These are phyloP conservation scores for Drosophila ogumai DNA, from an alignment of 1,140 invertebrate genomes.

Conservation along the genomic window DNA sequence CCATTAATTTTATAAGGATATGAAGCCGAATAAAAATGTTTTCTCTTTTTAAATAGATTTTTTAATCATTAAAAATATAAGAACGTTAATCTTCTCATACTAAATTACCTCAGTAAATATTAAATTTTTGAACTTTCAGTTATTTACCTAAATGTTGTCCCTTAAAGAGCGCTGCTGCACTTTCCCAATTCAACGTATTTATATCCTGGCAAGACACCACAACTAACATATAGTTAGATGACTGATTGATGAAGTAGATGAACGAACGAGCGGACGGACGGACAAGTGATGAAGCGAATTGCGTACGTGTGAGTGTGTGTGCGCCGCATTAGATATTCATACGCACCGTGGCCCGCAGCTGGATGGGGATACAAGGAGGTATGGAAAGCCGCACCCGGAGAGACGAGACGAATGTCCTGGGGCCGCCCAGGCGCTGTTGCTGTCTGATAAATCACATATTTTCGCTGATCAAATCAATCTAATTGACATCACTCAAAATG, in stretches of 20 bases:
- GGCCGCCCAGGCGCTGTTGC: conserved; percentile 71
- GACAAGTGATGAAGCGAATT: conserved; percentile 61
- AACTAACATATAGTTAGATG: conserved; percentile 63
- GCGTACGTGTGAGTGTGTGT: conserved; percentile 42
- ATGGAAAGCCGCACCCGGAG: conserved; percentile 6
- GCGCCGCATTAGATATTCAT: conserved; percentile 77
- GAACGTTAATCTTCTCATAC: rapidly evolving
- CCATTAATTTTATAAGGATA: too few species aligned
- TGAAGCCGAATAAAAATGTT: not conserved
- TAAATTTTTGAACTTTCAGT: not conserved
- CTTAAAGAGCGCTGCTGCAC: conserved; percentile 21
- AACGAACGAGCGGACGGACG: conserved; percentile 21
- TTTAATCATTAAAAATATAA: not conserved
- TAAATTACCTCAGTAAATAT: not conserved
- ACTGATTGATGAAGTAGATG: conserved; percentile 77
- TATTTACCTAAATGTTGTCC: not conserved
- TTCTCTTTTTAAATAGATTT: not conserved
- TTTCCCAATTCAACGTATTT: not conserved
- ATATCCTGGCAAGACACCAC: conserved; percentile 9
- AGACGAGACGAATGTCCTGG: conserved; percentile 52
- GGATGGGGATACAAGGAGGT: conserved; percentile 14
- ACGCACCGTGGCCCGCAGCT: conserved; percentile 36
- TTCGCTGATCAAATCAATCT: conserved; percentile 85
- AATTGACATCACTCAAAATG: conserved; percentile 85
- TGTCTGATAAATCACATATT: conserved; percentile 85